A percentile compares a stretch with the other conserved stretches of the same genome.
Conservation (phyloP, 2,797 vertebrate genomes). For the Poliocrania exsul region DNA sequence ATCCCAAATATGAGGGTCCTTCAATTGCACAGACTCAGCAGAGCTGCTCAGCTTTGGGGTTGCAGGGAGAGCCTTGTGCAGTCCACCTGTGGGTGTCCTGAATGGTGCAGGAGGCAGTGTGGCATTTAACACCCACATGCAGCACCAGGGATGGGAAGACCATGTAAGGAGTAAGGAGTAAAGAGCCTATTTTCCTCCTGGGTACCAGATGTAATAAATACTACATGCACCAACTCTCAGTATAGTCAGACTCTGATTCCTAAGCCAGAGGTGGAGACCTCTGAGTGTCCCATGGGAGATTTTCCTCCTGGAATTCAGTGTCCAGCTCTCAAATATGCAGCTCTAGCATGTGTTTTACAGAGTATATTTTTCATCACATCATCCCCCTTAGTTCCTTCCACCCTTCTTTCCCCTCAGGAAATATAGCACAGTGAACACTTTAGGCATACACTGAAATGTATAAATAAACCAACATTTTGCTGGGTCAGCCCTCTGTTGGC, state of each 20-base stretch:
- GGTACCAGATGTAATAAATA: background rate
- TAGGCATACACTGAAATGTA: background rate
- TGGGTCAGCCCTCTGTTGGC: slow-evolving; percentile 43
- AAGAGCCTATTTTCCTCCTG: background rate
- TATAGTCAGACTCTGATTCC: background rate
- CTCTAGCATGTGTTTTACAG: background rate
- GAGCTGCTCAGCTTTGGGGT: background rate
- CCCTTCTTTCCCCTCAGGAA: background rate
- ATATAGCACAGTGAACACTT: background rate
- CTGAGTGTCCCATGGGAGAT: background rate
- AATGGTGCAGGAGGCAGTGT: background rate
- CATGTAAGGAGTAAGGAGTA: background rate
- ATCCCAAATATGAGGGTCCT: background rate
- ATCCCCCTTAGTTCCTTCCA: background rate
- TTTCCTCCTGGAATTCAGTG: background rate
- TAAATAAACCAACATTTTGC: slow-evolving; percentile 58
- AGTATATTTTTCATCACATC: background rate
- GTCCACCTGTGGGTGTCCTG: background rate
- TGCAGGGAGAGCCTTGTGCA: rapidly evolving
- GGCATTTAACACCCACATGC: background rate
- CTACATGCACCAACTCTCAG: background rate
- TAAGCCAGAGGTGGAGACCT: rapidly evolving
- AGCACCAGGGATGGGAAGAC: background rate
- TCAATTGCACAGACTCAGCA: background rate
- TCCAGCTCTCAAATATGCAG: background rate